Evolutionary conservation across 2,113 vertebrate genomes (phyloP), one percentile per base, ranked within the genome.

Genomic region (Oryzias javanicus): DNA sequence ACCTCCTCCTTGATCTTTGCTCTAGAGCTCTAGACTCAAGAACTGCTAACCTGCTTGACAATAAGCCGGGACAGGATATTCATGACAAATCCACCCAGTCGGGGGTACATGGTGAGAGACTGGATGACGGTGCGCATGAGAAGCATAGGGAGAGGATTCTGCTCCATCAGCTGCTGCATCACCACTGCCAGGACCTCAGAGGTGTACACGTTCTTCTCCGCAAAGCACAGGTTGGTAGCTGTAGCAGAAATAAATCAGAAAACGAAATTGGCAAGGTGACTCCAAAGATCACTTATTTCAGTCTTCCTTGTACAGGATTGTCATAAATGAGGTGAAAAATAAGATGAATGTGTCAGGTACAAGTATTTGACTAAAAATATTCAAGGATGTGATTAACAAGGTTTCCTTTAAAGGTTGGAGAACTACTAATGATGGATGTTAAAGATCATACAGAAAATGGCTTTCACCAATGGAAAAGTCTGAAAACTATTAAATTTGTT

Each of bases 91-190:
- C 94, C 95, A 0, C 94, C 94, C 10, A 98, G 89, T 17, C 96
- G 91, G 0, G 96, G 96, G 69, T 98, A 98, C 95, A 98, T 97
- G 76, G 93, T 94, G 67, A 98, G 93, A 0, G 95, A 95, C 92
- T 98, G 96, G 91, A 98, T 98, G 56, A 98, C 96, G 0, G 96
- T 98, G 12, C 96, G 86, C 96, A 98, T 98, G 12, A 98, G 92
- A 68, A 98, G 92, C 88, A 98, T 95, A 58, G 96, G 96, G 16
- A 98, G 93, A 0, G 95, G 96, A 3, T 53, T 95, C 88, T 95
- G 95, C 80, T 98, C 96, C 96, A 98, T 95, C 85, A 98, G 91
- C 89, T 98, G 96, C 91, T 98, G 96, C 92, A 98, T 95, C 72
- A 98, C 96, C 86, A 98, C 95, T 0, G 95, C 96, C 87, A 98